Evolutionary conservation across 2,797 vertebrate genomes (phyloP), one percentile per base, ranked within the genome.

Genomic region (Cossypha heuglini): DNA sequence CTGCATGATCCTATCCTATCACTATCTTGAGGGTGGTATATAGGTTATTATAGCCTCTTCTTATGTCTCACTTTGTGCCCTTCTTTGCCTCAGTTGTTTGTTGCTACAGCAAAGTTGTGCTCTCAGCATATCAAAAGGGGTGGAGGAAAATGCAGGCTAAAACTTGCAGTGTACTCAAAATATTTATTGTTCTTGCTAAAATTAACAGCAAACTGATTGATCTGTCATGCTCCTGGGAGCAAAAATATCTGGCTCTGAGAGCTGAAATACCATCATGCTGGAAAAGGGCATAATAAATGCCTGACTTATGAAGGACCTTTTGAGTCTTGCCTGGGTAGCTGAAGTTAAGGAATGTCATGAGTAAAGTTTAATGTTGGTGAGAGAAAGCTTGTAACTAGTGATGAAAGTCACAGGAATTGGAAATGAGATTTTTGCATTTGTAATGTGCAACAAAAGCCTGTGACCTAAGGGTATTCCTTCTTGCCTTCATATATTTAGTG

Each of bases 121-220:
- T 58, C 33, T 83, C 28, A 18, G 62, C 37, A 29, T 69, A 43
- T 71, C 3, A 1, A 48, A 51, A 64, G 13, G 11, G 5, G 28
- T 90, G 19, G 55, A 64, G 51, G 28, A 81, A 86, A 91, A 77
- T 52, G 6, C 25, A 62, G 31, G 37, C 58, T 66, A 45, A 67
- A 88, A 59, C 13, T 82, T 69, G 35, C 24, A 64, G 55, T 20
- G 13, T 88, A 42, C 42, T 66, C 59, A 42, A 67, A 89, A 51
- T 92, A 86, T 79, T 75, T 48, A 46, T 58, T 5, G 3, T 73
- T 94, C 42, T 77, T 94, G 75, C 82, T 86, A 86, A 94, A 95
- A 93, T 91, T 75, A 84, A 31, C 55, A 25, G 40, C 48, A 62
- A 88, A 76, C 62, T 64, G 66, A 83, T 93, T 4, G 3, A 91